Conservation (phyloP, 1,140 invertebrate genomes). For the Pseudomyrmex pallidus region DNA sequence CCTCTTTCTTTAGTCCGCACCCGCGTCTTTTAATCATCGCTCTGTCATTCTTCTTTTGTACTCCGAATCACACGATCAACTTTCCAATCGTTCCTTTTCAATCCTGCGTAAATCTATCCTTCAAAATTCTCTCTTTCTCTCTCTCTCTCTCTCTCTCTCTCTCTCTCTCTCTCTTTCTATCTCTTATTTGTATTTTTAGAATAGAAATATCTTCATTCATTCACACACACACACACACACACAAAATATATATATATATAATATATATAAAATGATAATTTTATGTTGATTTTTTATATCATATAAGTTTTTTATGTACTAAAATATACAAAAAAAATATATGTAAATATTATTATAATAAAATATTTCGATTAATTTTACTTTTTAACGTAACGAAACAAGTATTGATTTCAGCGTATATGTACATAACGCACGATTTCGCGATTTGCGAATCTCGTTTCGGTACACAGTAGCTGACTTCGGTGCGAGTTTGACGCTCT, state of each 20-base stretch:
- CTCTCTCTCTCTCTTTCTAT: not conserved
- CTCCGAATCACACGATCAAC: constrained; percentile 24
- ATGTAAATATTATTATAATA: not conserved
- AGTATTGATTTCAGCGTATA: not conserved
- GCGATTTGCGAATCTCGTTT: not conserved
- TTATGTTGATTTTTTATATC: too few species aligned
- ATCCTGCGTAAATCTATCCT: not conserved
- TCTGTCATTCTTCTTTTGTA: constrained; percentile 25
- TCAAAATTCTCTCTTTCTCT: not conserved
- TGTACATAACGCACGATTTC: not conserved
- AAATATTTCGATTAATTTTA: not conserved
- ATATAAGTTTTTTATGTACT: not conserved
- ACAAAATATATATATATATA: too few species aligned
- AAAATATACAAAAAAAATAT: not conserved
- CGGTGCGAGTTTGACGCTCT: constrained; percentile 42
- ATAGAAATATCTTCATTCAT: too few species aligned
- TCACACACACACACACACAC: too few species aligned
- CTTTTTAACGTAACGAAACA: not conserved
- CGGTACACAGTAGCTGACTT: constrained; percentile 24
- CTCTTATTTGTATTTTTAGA: not conserved
- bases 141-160: not conserved
- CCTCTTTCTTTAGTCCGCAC: not conserved
- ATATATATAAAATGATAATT: too few species aligned
- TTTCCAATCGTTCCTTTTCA: constrained; percentile 21
- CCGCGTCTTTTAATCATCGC: constrained; percentile 27